phyloP scores from a whole-genome alignment of 2,113 vertebrate species.

The Sterrhoptilus dennistouni region DNA sequence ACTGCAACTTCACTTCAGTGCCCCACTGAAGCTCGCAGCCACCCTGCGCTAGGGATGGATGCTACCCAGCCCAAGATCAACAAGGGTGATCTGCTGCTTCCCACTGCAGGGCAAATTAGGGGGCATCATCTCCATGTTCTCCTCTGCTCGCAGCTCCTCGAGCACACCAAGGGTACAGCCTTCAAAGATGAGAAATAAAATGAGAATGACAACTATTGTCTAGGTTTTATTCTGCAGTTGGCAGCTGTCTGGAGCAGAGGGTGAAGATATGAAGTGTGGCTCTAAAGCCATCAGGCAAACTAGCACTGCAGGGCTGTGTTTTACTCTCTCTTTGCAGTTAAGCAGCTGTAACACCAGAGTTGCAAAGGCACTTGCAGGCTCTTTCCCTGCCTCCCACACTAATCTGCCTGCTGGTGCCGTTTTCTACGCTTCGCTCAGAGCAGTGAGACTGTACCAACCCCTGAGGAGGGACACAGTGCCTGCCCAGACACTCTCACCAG shows the following conservation, averaged over 20 bases:
- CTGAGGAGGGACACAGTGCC: background rate
- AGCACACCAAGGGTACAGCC: background rate
- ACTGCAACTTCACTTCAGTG: background rate
- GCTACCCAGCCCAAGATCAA: background rate
- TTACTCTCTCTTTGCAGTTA: background rate
- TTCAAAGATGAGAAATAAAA: background rate
- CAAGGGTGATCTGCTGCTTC: background rate
- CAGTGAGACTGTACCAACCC: rapidly evolving
- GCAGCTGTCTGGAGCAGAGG: background rate
- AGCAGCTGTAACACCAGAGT: background rate
- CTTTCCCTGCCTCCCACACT: background rate
- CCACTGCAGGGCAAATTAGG: rapidly evolving
- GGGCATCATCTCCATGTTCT: background rate
- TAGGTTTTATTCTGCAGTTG: background rate
- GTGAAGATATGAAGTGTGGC: background rate
- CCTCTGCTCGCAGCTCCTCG: background rate
- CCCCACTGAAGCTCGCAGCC: rapidly evolving
- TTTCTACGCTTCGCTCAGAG: background rate
- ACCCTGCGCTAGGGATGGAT: background rate
- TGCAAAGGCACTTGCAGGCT: background rate
- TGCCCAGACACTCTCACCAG: background rate
- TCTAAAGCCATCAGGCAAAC: background rate
- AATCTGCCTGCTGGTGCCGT: background rate
- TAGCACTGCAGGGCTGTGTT: background rate
- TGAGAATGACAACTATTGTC: background rate